phyloP scores from a whole-genome alignment of 1,140 invertebrate genomes.

The Meloidogyne chitwoodi region DNA sequence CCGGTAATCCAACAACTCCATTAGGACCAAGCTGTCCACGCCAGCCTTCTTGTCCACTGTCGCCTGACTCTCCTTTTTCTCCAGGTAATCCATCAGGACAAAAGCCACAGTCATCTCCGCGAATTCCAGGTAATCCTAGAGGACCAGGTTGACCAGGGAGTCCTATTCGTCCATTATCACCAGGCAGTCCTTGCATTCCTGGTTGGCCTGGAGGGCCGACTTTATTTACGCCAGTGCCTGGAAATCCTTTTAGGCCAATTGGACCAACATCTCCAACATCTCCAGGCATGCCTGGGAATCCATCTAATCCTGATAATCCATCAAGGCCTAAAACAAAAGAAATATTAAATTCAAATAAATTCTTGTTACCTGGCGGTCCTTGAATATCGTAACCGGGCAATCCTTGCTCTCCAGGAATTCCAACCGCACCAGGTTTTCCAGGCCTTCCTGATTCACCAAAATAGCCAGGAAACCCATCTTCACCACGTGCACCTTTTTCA shows the following conservation, averaged over 20 bases:
- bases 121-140: slow-evolving; percentile 20
- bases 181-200: slow-evolving; percentile 50
- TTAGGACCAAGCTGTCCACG: slow-evolving; percentile 34
- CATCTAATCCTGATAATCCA: slow-evolving; percentile 50
- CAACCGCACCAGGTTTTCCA: slow-evolving; percentile 42
- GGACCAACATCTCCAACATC: slow-evolving; percentile 50
- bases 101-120: slow-evolving; percentile 46
- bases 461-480: slow-evolving; percentile 42
- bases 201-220: slow-evolving; percentile 48
- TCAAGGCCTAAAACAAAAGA: slow-evolving; percentile 36
- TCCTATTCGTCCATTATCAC: slow-evolving; percentile 54
- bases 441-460: slow-evolving; percentile 26
- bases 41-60: slow-evolving; percentile 31
- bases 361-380: slow-evolving; percentile 48
- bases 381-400: slow-evolving; percentile 55
- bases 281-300: slow-evolving; percentile 55
- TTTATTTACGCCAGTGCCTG: slow-evolving; percentile 55
- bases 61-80: slow-evolving; percentile 28
- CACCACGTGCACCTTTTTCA: slow-evolving; percentile 53
- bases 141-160: slow-evolving; percentile 36
- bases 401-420: slow-evolving; percentile 45
- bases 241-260: slow-evolving; percentile 55
- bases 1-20: slow-evolving; percentile 26
- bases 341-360: not conserved
- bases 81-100: slow-evolving; percentile 44